Conservation (phyloP, 2,797 vertebrate genomes). For the Menidia menidia region DNA sequence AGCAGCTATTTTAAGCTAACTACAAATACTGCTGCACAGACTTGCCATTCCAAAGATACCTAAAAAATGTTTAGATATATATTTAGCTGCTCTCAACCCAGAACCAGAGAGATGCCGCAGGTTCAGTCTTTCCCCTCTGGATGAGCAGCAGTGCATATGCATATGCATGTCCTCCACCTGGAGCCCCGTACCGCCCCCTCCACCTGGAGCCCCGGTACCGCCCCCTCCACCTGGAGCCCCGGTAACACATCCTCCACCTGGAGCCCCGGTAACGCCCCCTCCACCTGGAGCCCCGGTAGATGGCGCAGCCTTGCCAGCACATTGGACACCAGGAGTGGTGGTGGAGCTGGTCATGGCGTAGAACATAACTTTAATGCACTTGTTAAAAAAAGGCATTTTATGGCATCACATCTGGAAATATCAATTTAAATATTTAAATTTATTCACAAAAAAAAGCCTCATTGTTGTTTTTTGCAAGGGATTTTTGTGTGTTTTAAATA, state of each 20-base stretch:
- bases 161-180: constrained; percentile 68
- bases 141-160: neutral
- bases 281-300: constrained; percentile 17
- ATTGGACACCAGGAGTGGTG: constrained; percentile 27
- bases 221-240: too few relatives aligned
- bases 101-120: constrained; percentile 18
- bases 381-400: neutral
- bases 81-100: constrained; percentile 42
- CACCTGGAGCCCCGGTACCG: too few relatives aligned
- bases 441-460: neutral
- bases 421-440: neutral
- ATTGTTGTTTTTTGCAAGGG: too few relatives aligned
- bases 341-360: constrained; percentile 16
- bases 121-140: constrained; percentile 1
- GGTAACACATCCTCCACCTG: too few relatives aligned
- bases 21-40: constrained; percentile 47
- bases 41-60: constrained; percentile 46
- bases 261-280: too few relatives aligned
- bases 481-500: neutral
- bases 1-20: constrained; percentile 63
- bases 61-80: too few relatives aligned
- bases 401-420: constrained; percentile 10
- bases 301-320: constrained; percentile 30
- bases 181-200: too few relatives aligned
- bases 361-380: too few relatives aligned